Percentiles rank a stretch among this genome's conserved stretches.
phyloP scores from a whole-genome alignment of 2,797 vertebrate species.

The Notolabrus celidotus region DNA sequence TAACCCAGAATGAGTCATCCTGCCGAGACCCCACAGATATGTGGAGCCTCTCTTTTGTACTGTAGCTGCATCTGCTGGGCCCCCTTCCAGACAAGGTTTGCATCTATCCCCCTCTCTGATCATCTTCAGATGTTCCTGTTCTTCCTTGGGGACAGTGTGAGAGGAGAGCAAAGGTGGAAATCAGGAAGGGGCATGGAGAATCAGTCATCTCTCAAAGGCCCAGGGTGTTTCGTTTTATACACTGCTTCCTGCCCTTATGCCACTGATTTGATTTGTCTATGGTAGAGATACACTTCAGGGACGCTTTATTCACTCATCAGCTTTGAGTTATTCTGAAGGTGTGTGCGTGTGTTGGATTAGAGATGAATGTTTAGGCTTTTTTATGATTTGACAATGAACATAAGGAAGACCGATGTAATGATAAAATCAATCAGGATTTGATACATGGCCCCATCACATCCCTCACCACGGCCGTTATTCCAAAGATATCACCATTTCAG shows the following conservation, averaged over 20 bases:
- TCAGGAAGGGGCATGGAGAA: constrained; percentile 27
- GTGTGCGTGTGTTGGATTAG: neutral
- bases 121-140: constrained; percentile 70
- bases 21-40: constrained; percentile 62
- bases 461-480: constrained; percentile 44
- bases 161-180: constrained; percentile 25
- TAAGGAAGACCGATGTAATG: constrained; percentile 57
- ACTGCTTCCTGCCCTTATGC: constrained; percentile 58
- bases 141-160: constrained; percentile 37
- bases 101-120: constrained; percentile 56
- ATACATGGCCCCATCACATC: constrained; percentile 46
- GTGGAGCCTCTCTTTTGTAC: constrained; percentile 50
- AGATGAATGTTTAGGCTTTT: constrained; percentile 36
- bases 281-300: constrained; percentile 44
- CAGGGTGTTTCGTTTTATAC: constrained; percentile 52
- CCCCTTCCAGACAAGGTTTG: constrained; percentile 29
- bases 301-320: constrained; percentile 41
- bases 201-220: constrained; percentile 41
- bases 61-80: constrained; percentile 48
- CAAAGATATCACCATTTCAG: constrained; percentile 45
- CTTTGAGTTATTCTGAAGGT: constrained; percentile 36
- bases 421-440: constrained; percentile 60
- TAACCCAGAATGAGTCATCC: constrained; percentile 71
- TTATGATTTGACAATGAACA: constrained; percentile 45
- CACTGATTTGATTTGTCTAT: constrained; percentile 60